Evolutionary conservation across 2,888 invertebrate genomes (phyloP), one percentile per base, ranked within the genome.

Genomic region (Crioceris asparagi): DNA sequence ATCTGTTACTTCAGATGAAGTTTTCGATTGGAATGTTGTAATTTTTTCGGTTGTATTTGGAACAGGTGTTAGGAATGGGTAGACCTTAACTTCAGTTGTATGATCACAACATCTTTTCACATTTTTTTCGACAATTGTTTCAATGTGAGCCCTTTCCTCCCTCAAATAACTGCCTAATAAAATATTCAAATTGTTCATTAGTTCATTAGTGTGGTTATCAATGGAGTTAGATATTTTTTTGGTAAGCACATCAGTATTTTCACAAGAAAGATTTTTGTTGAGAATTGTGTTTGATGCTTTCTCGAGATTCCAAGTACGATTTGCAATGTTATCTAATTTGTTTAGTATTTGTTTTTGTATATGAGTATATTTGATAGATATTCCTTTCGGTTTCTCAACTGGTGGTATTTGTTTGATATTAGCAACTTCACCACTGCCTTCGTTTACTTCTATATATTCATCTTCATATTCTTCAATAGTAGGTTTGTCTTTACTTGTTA

Each of bases 401-500:
- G n/a, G n/a, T n/a, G n/a, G n/a, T n/a, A n/a, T n/a, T n/a, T n/a
- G n/a, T 43, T 36, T 43, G 39, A n/a, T 41, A 11, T 27, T 27
- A 3, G 15, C 39, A 18, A 38, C 42, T 10, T 40, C 43, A 21
- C 47, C 47, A 44, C 50, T 49, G 32, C 52, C 52, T 37, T 54
- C 54, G 29, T 45, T 39, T 23, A 50, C 45, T 26, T 37, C 49
- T 15, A 46, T 37, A 10, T 47, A 48, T 17, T 51, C 52, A 14
- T 44, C 49, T 12, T 54, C 50, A n/a, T 48, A 46, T 19, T 55
- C 53, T 12, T 52, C 51, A 12, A 44, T 46, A 11, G 48, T 38
- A 12, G 54, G 51, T 23, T 50, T 51, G 37, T 46, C 48, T 25
- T 47, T 45, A 14, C 47, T 51, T n/a, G 58, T 41, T 36, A 54